These are phyloP conservation scores for Pogonomyrmex barbatus DNA, from an alignment of 1,140 invertebrate species.

Conservation along the genomic window DNA sequence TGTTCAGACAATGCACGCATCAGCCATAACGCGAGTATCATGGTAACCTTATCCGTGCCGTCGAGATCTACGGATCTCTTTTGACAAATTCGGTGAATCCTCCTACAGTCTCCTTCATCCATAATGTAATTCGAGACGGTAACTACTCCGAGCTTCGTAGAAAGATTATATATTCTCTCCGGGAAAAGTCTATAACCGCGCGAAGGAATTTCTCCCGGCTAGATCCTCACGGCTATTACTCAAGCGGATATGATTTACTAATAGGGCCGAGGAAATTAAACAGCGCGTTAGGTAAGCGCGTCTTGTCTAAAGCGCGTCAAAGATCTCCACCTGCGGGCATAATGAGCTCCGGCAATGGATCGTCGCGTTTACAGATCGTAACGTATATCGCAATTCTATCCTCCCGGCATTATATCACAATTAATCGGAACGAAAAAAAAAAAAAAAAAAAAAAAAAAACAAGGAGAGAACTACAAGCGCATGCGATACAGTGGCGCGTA, in stretches of 20 bases:
- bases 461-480: neutral
- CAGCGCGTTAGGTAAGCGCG: conserved; percentile 61
- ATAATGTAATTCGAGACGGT: conserved; percentile 77
- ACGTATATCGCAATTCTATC: conserved; percentile 14
- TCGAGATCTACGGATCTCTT: conserved; percentile 68
- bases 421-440: conserved; percentile 23
- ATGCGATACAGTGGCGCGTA: conserved; percentile 28
- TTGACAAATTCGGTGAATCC: conserved; percentile 74
- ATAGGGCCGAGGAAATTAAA: conserved; percentile 67
- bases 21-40: conserved; percentile 29
- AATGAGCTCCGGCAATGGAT: conserved; percentile 34
- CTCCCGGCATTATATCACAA: conserved; percentile 20
- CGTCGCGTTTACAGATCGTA: conserved; percentile 31
- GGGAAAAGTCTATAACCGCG: conserved; percentile 61
- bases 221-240: conserved; percentile 63
- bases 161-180: conserved; percentile 68
- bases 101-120: conserved; percentile 70
- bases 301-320: conserved; percentile 18
- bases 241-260: conserved; percentile 71
- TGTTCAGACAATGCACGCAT: conserved; percentile 61
- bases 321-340: conserved; percentile 42
- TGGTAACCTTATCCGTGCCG: conserved; percentile 67
- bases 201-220: conserved; percentile 46
- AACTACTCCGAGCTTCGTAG: conserved; percentile 67
- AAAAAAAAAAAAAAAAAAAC: neutral